Conservation (phyloP, 2,888 invertebrate species). For the Monopis laevigella region DNA sequence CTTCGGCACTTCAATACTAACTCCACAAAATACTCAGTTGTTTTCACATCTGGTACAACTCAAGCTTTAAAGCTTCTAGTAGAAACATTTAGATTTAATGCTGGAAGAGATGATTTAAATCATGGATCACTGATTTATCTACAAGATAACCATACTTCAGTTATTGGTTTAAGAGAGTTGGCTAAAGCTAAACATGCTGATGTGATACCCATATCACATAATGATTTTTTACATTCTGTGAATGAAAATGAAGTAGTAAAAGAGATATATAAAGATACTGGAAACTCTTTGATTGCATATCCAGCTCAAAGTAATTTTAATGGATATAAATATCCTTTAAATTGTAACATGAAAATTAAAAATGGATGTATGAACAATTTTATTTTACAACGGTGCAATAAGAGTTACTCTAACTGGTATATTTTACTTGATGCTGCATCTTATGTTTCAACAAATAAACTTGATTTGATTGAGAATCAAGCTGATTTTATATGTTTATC, state of each 20-base stretch:
- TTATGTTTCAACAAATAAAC: conserved; percentile 77
- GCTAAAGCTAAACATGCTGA: conserved; percentile 65
- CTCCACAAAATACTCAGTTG: conserved; percentile 81
- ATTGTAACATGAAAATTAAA: conserved; percentile 72
- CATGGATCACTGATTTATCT: conserved; percentile 79
- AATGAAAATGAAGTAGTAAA: conserved; percentile 14
- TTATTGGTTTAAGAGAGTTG: conserved; percentile 88
- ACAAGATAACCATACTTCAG: conserved; percentile 95
- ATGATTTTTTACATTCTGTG: conserved; percentile 59
- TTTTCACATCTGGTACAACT: conserved; percentile 97
- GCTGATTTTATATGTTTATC: conserved; percentile 94
- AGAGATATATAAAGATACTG: conserved; percentile 28
- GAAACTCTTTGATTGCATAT: conserved; percentile 76
- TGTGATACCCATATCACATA: conserved; percentile 65
- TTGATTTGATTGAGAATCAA: conserved; percentile 75
- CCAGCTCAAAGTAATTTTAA: conserved; percentile 97
- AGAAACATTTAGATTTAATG: conserved; percentile 77
- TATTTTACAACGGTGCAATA: conserved; percentile 39
- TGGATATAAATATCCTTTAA: conserved; percentile 87
- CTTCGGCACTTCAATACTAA: conserved; percentile 87
- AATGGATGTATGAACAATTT: conserved; percentile 63
- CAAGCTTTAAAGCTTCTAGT: conserved; percentile 83
- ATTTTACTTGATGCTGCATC: conserved; percentile 89
- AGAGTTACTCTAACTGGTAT: conserved; percentile 69
- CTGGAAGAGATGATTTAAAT: conserved; percentile 25